Conservation (phyloP, 2,113 vertebrate genomes). For the Gulo gulo region DNA sequence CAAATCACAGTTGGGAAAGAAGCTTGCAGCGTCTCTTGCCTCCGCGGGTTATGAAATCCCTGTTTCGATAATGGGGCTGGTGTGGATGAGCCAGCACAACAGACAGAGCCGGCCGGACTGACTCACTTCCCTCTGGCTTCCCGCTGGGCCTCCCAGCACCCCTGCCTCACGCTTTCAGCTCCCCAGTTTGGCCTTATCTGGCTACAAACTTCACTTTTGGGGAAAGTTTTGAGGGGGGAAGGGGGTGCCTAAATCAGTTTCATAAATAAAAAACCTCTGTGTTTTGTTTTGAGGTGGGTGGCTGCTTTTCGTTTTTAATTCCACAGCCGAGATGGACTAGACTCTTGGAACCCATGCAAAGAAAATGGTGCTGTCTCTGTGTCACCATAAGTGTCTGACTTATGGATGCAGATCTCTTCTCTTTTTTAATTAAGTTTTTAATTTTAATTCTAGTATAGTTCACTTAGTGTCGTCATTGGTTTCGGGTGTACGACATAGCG, state of each 20-base stretch:
- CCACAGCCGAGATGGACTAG: slow-evolving; percentile 65
- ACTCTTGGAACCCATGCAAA: slow-evolving; percentile 67
- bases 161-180: not conserved
- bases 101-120: slow-evolving; percentile 14
- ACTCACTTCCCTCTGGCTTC: slow-evolving; percentile 13
- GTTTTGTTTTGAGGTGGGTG: not conserved
- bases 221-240: not conserved
- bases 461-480: not conserved
- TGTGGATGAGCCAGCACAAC: slow-evolving; percentile 36
- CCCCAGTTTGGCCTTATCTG: not conserved
- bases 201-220: not conserved
- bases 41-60: slow-evolving; percentile 71
- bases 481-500: not conserved
- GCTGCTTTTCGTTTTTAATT: slow-evolving; percentile 5
- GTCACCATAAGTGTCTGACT: slow-evolving; percentile 57
- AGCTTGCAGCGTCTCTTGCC: slow-evolving; percentile 55
- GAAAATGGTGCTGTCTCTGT: slow-evolving; percentile 43
- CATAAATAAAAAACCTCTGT: not conserved
- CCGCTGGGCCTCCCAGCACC: not conserved
- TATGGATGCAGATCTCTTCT: not conserved
- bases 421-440: not conserved
- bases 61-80: slow-evolving; percentile 55
- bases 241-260: not conserved
- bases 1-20: slow-evolving; percentile 75
- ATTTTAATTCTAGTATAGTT: not conserved